Conservation (phyloP, 2,888 invertebrate genomes). For the Cephalotes varians region DNA sequence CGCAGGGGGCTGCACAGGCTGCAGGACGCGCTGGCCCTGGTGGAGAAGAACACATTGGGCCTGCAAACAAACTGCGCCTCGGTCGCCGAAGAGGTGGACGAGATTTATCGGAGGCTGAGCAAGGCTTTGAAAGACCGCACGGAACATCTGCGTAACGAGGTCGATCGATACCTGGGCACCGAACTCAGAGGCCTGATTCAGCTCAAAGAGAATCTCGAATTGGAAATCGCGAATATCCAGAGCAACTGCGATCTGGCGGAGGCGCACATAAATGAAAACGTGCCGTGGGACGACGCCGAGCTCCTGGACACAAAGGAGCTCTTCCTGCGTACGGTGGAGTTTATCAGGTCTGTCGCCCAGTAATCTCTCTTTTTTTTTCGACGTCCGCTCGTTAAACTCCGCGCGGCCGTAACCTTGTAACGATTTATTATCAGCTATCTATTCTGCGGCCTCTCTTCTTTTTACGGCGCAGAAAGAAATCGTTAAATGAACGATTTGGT, state of each 20-base stretch:
- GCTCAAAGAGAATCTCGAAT: constrained; percentile 96
- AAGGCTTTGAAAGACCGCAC: constrained; percentile 97
- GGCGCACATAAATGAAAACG: constrained; percentile 95
- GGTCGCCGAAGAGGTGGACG: constrained; percentile 97
- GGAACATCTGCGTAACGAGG: constrained; percentile 94
- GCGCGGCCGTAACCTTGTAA: not conserved
- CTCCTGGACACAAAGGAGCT: constrained; percentile 98
- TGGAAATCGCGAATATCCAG: constrained; percentile 97
- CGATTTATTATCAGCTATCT: constrained; percentile 52
- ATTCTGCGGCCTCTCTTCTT: constrained; percentile 3
- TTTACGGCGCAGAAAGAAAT: constrained; percentile 14
- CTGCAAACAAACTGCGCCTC: constrained; percentile 96
- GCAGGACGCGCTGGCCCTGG: constrained; percentile 93
- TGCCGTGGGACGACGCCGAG: constrained; percentile 97
- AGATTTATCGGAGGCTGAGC: constrained; percentile 94
- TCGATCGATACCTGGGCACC: constrained; percentile 95
- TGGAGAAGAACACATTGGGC: constrained; percentile 95
- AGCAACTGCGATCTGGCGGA: constrained; percentile 99
- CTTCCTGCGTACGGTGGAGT: constrained; percentile 97
- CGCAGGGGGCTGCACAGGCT: constrained; percentile 95
- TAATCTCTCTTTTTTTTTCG: constrained; percentile 1
- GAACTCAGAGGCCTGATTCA: constrained; percentile 95
- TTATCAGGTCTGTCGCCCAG: constrained; percentile 88
- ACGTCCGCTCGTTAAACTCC: constrained; percentile 12
- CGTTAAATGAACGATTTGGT: constrained; percentile 15